Conservation (phyloP, 1,140 invertebrate genomes). For the Hyphantria cunea region DNA sequence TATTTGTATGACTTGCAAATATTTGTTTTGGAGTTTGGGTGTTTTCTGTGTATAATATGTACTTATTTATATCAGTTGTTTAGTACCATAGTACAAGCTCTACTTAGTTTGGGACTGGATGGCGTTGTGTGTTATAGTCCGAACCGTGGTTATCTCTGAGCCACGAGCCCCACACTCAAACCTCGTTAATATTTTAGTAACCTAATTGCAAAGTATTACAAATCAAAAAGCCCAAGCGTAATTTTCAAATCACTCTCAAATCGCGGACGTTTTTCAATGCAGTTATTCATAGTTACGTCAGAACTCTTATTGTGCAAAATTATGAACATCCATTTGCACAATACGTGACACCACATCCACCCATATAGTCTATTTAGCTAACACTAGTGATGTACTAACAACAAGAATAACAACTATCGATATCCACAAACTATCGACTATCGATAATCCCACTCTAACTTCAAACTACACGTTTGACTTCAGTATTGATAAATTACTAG, state of each 20-base stretch:
- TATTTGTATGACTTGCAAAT: too few relatives aligned
- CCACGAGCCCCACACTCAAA: too few relatives aligned
- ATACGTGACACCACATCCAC: slow-evolving; percentile 28
- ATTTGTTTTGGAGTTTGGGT: too few relatives aligned
- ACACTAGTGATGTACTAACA: slow-evolving; percentile 23
- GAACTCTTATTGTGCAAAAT: slow-evolving; percentile 36
- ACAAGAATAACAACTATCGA: too few relatives aligned
- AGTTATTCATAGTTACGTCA: slow-evolving; percentile 38
- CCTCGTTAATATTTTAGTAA: not conserved
- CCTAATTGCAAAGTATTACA: not conserved
- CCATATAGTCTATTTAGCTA: too few relatives aligned
- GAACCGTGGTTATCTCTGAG: too few relatives aligned
- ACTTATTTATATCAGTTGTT: too few relatives aligned
- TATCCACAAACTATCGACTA: not conserved
- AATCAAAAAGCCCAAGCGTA: not conserved
- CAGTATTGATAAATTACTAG: not conserved
- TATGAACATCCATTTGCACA: slow-evolving; percentile 32
- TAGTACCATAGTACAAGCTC: too few relatives aligned
- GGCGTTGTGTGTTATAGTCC: too few relatives aligned
- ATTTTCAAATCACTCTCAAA: not conserved
- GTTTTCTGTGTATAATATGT: too few relatives aligned
- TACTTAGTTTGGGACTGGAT: too few relatives aligned
- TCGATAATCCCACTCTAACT: slow-evolving; percentile 3
- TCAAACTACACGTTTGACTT: not conserved
- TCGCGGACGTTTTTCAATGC: slow-evolving; percentile 3